phyloP scores from a whole-genome alignment of 2,797 vertebrate genomes.

The Gila robusta region DNA sequence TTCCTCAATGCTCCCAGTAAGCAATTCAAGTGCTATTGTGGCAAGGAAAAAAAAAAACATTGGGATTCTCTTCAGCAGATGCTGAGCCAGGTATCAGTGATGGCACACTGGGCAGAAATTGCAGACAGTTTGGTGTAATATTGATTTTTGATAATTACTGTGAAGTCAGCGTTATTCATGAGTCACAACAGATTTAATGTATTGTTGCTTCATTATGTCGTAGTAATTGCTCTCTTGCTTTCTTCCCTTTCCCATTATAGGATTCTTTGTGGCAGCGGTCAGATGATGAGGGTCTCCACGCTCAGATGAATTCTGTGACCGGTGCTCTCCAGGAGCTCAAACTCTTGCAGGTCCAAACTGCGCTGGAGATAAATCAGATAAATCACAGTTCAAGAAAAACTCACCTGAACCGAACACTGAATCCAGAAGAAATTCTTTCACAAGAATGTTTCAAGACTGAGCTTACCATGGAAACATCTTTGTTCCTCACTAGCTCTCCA shows the following conservation, averaged over 20 bases:
- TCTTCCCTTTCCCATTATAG: constrained; percentile 69
- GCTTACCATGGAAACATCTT: constrained; percentile 39
- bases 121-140: constrained; percentile 1
- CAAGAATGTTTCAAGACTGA: constrained; percentile 16
- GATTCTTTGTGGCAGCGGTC: constrained; percentile 84
- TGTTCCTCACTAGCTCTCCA: constrained; percentile 57
- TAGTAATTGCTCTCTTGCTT: constrained; percentile 55
- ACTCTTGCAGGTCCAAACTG: constrained; percentile 71
- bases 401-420: constrained; percentile 5
- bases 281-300: constrained; percentile 74
- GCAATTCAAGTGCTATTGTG: background rate
- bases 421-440: constrained; percentile 11
- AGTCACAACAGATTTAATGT: background rate
- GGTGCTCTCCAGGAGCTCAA: constrained; percentile 83
- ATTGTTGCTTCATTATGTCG: background rate
- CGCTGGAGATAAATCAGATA: constrained; percentile 49
- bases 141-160: constrained; percentile 31
- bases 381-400: constrained; percentile 19
- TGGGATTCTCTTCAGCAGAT: constrained; percentile 8
- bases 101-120: constrained; percentile 5
- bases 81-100: constrained; percentile 19
- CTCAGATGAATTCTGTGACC: constrained; percentile 86
- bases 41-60: background rate
- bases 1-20: background rate
- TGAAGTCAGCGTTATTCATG: constrained; percentile 16